These are phyloP conservation scores for Beris chalybata DNA, from an alignment of 2,888 invertebrate species.

Conservation along the genomic window DNA sequence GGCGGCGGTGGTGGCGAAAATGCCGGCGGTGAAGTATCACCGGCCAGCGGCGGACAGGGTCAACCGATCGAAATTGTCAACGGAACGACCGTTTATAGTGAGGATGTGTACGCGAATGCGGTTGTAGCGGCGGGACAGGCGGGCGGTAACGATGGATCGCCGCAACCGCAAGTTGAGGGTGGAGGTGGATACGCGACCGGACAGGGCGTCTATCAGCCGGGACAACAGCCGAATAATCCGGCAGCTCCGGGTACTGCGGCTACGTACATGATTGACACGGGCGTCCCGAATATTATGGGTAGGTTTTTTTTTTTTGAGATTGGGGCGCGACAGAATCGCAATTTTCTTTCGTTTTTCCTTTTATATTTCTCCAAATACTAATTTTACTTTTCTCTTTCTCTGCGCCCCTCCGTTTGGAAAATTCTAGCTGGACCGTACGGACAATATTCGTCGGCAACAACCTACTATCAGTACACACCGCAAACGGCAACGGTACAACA, in stretches of 20 bases:
- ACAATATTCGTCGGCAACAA: slow-evolving; percentile 65
- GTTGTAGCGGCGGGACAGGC: slow-evolving; percentile 46
- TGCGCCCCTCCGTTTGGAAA: too few species aligned
- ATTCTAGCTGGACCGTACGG: slow-evolving; percentile 58
- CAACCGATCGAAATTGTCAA: slow-evolving; percentile 48
- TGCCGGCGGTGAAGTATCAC: neutral
- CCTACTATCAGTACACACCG: slow-evolving; percentile 63
- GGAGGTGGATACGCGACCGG: slow-evolving; percentile 44
- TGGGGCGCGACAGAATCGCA: too few species aligned
- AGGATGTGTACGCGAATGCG: slow-evolving; percentile 54
- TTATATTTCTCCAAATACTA: neutral
- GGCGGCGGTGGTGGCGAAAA: neutral
- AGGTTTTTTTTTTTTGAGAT: too few species aligned
- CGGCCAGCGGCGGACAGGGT: slow-evolving; percentile 39
- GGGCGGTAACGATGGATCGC: slow-evolving; percentile 53
- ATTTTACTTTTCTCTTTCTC: slow-evolving; percentile 3
- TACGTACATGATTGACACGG: slow-evolving; percentile 32
- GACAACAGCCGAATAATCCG: slow-evolving; percentile 30
- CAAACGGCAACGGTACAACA: slow-evolving; percentile 55
- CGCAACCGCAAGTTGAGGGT: slow-evolving; percentile 58
- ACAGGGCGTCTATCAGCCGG: slow-evolving; percentile 12
- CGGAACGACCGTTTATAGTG: slow-evolving; percentile 33
- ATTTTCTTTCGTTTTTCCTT: neutral
- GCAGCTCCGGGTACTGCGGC: slow-evolving; percentile 5
- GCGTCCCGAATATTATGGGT: slow-evolving; percentile 40